A percentile compares a stretch with the other conserved stretches of the same genome.
phyloP scores from a whole-genome alignment of 2,888 invertebrate species.

The Acrocyrtus sp. region DNA sequence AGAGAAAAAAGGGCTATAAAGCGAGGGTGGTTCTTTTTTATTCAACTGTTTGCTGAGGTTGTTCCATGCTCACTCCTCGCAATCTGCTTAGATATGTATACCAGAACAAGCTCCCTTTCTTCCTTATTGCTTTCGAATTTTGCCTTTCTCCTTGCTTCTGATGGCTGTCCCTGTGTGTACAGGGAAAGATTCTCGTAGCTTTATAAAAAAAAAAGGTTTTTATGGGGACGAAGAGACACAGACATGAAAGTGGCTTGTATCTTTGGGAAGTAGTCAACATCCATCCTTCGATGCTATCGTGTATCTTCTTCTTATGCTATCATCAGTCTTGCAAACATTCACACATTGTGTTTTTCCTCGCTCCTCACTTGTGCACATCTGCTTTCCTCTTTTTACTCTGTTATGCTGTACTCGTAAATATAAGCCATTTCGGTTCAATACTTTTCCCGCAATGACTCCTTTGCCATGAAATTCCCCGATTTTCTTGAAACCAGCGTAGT shows the following conservation, averaged over 20 bases:
- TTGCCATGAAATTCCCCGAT: no score
- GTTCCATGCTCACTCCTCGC: no score
- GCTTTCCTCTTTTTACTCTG: slow-evolving; percentile 14
- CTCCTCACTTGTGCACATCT: slow-evolving; percentile 16
- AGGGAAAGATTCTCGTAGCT: no score
- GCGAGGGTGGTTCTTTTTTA: slow-evolving; percentile 27
- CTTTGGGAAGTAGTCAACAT: slow-evolving; percentile 22
- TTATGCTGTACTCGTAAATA: no score
- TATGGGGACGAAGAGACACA: slow-evolving; percentile 13
- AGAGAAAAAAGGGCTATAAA: slow-evolving; percentile 15
- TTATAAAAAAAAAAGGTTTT: slow-evolving; percentile 13
- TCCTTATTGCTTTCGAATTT: not conserved
- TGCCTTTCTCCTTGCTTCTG: not conserved
- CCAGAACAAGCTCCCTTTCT: not conserved
- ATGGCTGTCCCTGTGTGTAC: no score
- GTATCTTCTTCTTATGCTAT: not conserved
- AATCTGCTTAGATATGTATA: no score
- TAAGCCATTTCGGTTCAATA: no score
- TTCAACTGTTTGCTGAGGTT: no score
- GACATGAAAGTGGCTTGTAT: slow-evolving; percentile 45
- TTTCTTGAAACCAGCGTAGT: no score
- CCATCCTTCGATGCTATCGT: slow-evolving; percentile 8
- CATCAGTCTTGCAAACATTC: not conserved
- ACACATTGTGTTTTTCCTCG: not conserved
- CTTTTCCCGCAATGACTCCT: no score